A percentile compares a stretch with the other conserved stretches of the same genome.
Conservation (phyloP, 2,797 vertebrate genomes). For the Amniataba percoides region DNA sequence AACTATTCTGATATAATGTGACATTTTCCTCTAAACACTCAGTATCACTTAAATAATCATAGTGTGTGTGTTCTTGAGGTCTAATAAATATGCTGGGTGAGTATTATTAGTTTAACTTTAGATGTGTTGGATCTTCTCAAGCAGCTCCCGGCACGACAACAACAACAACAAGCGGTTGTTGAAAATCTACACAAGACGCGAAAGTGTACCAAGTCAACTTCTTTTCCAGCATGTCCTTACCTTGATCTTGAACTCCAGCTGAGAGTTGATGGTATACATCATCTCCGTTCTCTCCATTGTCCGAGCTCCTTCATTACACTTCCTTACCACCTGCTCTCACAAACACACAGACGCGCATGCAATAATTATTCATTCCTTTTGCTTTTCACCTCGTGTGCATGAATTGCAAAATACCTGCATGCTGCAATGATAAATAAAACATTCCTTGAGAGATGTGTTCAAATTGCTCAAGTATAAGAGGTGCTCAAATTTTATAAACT, state of each 20-base stretch:
- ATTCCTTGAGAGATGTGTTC: neutral
- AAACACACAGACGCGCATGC: slow-evolving; percentile 30
- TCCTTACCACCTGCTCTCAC: slow-evolving; percentile 90
- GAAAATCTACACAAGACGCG: neutral
- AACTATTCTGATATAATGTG: neutral
- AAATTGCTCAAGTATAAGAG: neutral
- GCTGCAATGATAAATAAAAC: neutral
- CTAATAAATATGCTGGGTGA: no score
- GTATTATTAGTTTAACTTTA: neutral
- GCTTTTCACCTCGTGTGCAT: neutral
- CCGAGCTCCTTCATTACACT: slow-evolving; percentile 97
- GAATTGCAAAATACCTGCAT: neutral
- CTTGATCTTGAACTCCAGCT: slow-evolving; percentile 99
- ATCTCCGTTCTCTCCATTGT: slow-evolving; percentile 98
- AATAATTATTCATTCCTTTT: neutral
- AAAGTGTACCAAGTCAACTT: neutral
- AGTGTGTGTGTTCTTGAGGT: no score
- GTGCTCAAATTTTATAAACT: neutral
- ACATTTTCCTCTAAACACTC: no score
- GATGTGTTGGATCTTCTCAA: neutral
- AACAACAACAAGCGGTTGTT: neutral
- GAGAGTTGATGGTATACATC: slow-evolving; percentile 99
- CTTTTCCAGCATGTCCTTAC: slow-evolving; percentile 72
- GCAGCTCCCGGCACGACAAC: neutral
- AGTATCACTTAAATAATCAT: no score